Evolutionary conservation across 2,797 vertebrate species (phyloP), one percentile per base, ranked within the genome.

Genomic region (Staurois parvus): DNA sequence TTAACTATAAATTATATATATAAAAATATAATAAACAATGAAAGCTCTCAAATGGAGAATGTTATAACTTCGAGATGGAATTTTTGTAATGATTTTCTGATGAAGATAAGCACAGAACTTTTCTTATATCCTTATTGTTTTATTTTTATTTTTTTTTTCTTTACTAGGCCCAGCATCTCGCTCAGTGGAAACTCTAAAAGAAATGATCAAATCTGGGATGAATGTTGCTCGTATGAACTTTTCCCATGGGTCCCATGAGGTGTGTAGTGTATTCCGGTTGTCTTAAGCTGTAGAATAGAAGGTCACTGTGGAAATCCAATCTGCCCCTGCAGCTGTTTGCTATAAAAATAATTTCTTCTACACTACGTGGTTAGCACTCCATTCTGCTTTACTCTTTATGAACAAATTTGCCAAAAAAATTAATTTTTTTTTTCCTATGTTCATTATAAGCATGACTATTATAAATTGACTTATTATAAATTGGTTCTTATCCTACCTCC

Each of bases 151-250:
- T 56, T 21, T 56, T 21, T 56, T 8, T 24, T 59, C 5, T 24
- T 59, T 24, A 24, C 21, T 59, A 52, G 98, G 98, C 88, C 98
- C 98, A 29, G 98, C 95, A 76, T 97, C 97, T 89, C 93, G 97
- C 34, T 95, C 97, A 0, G 96, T 99, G 92, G 96, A 97, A 0
- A 97, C 88, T 73, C 86, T 96, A 92, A 97, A 95, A 93, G 95
- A 99, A 91, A 99, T 99, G 98, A 99, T 99, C 92, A 98, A 97
- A 89, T 90, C 97, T 91, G 98, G 98, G 88, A 99, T 99, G 98
- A 99, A 99, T 62, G 92, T 99, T 91, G 98, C 98, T 88, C 97
- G 98, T 88, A 92, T 99, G 93, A 99, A 99, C 94, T 99, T 99
- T 94, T 99, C 98, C 88, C 98, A 99, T 0, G 98, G 98, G 88